Evolutionary conservation across 1,140 invertebrate species (phyloP), one percentile per base, ranked within the genome.

Genomic region (Vanessa atalanta): DNA sequence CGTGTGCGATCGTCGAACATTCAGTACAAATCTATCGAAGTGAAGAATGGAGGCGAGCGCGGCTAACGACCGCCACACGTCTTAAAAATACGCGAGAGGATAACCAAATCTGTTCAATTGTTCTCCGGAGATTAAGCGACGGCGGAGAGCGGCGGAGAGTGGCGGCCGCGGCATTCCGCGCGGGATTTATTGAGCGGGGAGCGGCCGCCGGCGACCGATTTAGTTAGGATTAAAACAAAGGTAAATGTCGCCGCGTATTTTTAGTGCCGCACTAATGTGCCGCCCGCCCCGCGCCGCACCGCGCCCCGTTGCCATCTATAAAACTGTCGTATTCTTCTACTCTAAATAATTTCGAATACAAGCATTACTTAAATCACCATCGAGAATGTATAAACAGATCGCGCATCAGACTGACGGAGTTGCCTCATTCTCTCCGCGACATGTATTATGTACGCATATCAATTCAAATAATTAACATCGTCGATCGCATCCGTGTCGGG

Each of bases 141-240:
- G 60, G 70, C 75, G 51, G 14, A 43, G 37, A 43, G 37, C 37
- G 37, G 51, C 51, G 14, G 51, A 47, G 78, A 73, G 75, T 67
- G 51, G 80, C 50, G 47, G 66, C 47, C 43, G 78, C 72, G 75
- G 73, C 86, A 88, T 87, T 88, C 84, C 78, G 67, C 63, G 65
- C 53, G 78, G 77, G 83, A 88, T 88, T 86, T 86, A 88, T 87
- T 72, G 81, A 60, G 71, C 77, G 77, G 65, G 53, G 50, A 43
- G 60, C 64, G 50, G 66, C 43, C 53, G 53, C 66, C 68, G 60
- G 13, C 66, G 74, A 76, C 79, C 72, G 79, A 81, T 79, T 76
- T 81, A 81, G 79, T 80, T 76, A 68, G 70, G 72, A 75, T 73
- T 76, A 68, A 75, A 81, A 81, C 79, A 79, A 76, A 73, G 77